Base-by-base conservation (phyloP, 2,113 vertebrate species). In the Lagopus muta region DNA sequence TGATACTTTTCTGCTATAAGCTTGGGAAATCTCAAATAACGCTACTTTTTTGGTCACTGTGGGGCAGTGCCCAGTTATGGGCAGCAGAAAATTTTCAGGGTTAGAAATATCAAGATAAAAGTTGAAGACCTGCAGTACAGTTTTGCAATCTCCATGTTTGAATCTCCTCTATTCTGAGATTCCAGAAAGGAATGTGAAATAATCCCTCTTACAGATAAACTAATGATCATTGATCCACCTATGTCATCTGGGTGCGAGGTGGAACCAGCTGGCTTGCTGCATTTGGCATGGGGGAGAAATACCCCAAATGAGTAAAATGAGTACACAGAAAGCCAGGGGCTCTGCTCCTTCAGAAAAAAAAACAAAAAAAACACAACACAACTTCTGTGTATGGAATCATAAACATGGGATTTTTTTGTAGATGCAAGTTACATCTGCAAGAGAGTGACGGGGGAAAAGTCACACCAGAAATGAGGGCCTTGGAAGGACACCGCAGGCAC, bases 191-290 rank as follows among this genome's bases (percentile, higher is more conserved):
- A 89, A 62, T 5, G 3, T 6, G 88, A 80, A 79, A n/a, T 64
- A 67, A 77, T 48, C 62, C 3, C 85, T 77, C 73, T 28, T 61
- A 1, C 38, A 76, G 50, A 18, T 60, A 55, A 83, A 32, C 66
- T 24, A 74, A 6, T 67, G 76, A 17, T 22, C 38, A 71, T 88
- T 54, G 10, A 16, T 58, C 55, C 16, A 48, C 20, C 48, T 65
- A 19, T 0, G 0, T 82, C 30, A 82, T 0, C 1, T 38, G 5
- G 12, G 3, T 76, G 6, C 73, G 64, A 62, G 30, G 3, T 54
- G 45, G 40, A 85, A 77, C n/a, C 54, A 72, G 22, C 22, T 69
- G 34, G 43, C 64, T 86, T 42, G 11, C 25, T 91, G 13, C 54
- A 61, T 72, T 82, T 82, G 79, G 6, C 28, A 32, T 4, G 38